A percentile compares a stretch with the other conserved stretches of the same genome.
These are phyloP conservation scores for Spinus pinus DNA, from an alignment of 2,797 vertebrate genomes.

Conservation along the genomic window DNA sequence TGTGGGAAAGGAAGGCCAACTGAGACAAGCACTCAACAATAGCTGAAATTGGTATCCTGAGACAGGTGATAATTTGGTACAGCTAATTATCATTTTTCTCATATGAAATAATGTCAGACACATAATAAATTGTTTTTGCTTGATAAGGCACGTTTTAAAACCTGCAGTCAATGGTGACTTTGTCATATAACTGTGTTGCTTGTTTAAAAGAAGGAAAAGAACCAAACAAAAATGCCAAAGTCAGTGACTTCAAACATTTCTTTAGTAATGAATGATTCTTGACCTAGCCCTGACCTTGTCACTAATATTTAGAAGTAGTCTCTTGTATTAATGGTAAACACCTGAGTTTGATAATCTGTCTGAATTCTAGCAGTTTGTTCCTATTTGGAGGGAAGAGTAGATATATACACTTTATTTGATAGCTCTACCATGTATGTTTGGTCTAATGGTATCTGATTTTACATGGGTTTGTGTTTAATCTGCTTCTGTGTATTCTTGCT, in stretches of 20 bases:
- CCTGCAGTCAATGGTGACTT: not conserved
- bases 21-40: slow-evolving; percentile 17
- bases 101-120: slow-evolving; percentile 45
- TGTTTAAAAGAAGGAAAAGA: not conserved
- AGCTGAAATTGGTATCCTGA: slow-evolving; percentile 31
- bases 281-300: not conserved
- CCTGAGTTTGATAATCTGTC: not conserved
- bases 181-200: not conserved
- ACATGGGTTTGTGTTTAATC: not conserved
- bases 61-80: slow-evolving; percentile 65
- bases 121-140: slow-evolving; percentile 35
- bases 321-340: not conserved
- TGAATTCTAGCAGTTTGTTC: not conserved
- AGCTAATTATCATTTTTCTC: slow-evolving; percentile 64
- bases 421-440: not conserved
- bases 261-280: not conserved
- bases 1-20: slow-evolving; percentile 47
- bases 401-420: not conserved
- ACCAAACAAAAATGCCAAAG: not conserved
- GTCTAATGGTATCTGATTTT: not conserved
- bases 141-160: slow-evolving; percentile 31
- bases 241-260: not conserved
- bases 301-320: not conserved
- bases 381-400: not conserved
- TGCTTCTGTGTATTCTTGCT: not conserved